phyloP scores from a whole-genome alignment of 2,797 vertebrate genomes.

The Oophaga sylvatica region DNA sequence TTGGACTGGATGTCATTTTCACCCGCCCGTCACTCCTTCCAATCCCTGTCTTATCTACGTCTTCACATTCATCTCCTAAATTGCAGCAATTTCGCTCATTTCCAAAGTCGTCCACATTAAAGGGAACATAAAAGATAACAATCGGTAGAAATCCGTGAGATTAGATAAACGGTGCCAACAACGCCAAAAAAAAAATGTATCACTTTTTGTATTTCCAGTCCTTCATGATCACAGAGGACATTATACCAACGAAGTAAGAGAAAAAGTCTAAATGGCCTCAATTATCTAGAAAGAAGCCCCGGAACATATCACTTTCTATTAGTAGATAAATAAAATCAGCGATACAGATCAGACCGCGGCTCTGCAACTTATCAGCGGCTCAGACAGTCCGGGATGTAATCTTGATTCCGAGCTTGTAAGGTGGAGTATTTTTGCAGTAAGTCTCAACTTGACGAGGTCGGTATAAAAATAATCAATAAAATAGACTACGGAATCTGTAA shows the following conservation, averaged over 20 bases:
- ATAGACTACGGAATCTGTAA: conserved; percentile 36
- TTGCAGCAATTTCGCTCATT: neutral
- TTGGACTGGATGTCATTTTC: neutral
- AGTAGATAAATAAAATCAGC: conserved; percentile 39
- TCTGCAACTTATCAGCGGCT: conserved; percentile 13
- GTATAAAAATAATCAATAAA: conserved; percentile 36
- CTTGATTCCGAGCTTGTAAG: conserved; percentile 13
- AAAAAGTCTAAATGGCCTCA: conserved; percentile 5
- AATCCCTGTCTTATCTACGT: neutral
- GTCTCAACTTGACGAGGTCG: conserved; percentile 6
- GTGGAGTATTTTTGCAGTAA: conserved; percentile 23
- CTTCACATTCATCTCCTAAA: conserved; percentile 9
- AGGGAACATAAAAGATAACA: conserved; percentile 11
- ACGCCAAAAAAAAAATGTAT: neutral
- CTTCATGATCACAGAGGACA: conserved; percentile 19
- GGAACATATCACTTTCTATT: conserved; percentile 33
- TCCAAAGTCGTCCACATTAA: neutral
- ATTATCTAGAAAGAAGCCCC: neutral
- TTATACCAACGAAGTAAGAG: conserved; percentile 1
- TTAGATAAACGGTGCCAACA: conserved; percentile 4
- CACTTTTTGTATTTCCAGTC: conserved; percentile 8
- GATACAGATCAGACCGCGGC: conserved; percentile 22
- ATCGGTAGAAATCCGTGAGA: neutral
- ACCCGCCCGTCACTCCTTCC: neutral
- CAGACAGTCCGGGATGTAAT: conserved; percentile 19